These are phyloP conservation scores for Habroteleia sp. DNA, from an alignment of 2,888 invertebrate species.

Conservation along the genomic window DNA sequence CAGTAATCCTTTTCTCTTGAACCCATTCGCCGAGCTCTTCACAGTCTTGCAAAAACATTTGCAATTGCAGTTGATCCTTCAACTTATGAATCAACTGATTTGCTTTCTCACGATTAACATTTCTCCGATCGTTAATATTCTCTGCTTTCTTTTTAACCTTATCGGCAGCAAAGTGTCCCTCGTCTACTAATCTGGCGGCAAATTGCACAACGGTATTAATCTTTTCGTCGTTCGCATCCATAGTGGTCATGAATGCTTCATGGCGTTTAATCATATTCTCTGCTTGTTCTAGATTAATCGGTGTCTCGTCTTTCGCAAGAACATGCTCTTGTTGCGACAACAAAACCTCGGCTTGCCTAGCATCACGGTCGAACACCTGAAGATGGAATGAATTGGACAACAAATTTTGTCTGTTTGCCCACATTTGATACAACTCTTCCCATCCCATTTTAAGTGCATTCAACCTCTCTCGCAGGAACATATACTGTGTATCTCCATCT, in stretches of 20 bases:
- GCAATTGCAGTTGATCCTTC: conserved; percentile 95
- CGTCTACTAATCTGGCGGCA: conserved; percentile 93
- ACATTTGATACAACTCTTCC: conserved; percentile 99
- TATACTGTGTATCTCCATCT: conserved; percentile 98
- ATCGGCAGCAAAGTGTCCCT: conserved; percentile 97
- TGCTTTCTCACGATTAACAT: conserved; percentile 95
- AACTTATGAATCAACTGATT: conserved; percentile 94
- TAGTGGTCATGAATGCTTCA: conserved; percentile 99
- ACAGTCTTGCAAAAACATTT: conserved; percentile 97
- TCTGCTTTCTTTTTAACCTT: conserved; percentile 98
- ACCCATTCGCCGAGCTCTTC: conserved; percentile 99
- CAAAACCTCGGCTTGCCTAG: conserved; percentile 97
- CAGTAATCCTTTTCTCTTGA: conserved; percentile 98
- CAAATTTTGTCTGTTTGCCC: conserved; percentile 98
- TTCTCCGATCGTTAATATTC: conserved; percentile 93
- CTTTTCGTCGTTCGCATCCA: conserved; percentile 99
- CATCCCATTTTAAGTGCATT: conserved; percentile 99
- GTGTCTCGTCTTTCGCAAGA: conserved; percentile 97
- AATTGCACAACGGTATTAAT: conserved; percentile 98
- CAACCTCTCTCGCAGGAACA: conserved; percentile 99
- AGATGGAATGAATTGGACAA: conserved; percentile 97
- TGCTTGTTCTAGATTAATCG: conserved; percentile 96
- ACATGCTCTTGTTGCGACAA: conserved; percentile 99
- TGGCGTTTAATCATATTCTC: conserved; percentile 98
- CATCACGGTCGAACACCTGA: conserved; percentile 97